A percentile compares a stretch with the other conserved stretches of the same genome.
phyloP scores from a whole-genome alignment of 2,888 invertebrate species.

The Dendrolimus pini region DNA sequence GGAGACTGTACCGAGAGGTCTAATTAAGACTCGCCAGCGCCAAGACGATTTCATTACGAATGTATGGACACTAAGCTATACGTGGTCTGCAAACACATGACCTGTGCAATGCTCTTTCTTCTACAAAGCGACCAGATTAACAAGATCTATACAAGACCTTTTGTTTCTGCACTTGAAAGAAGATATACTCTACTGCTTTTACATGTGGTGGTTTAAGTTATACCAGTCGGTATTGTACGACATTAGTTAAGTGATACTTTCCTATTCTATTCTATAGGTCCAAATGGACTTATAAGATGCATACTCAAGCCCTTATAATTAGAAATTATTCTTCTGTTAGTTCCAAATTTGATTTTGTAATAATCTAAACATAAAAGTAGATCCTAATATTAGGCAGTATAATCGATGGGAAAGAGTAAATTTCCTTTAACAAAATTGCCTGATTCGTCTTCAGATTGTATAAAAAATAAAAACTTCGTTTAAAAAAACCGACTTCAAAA shows the following conservation, averaged over 20 bases:
- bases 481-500: too few species aligned
- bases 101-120: constrained; percentile 61
- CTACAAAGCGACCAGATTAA: constrained; percentile 34
- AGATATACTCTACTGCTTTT: constrained; percentile 19
- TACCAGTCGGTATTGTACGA: constrained; percentile 42
- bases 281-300: too few species aligned
- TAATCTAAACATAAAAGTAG: too few species aligned
- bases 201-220: constrained; percentile 36
- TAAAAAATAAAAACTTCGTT: too few species aligned
- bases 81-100: constrained; percentile 59
- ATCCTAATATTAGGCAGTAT: too few species aligned
- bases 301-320: too few species aligned
- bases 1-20: constrained; percentile 21
- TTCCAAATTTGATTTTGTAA: too few species aligned
- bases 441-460: too few species aligned
- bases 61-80: constrained; percentile 48
- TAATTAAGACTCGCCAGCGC: constrained; percentile 46
- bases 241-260: constrained; percentile 20
- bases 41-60: constrained; percentile 61
- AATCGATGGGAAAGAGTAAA: too few species aligned
- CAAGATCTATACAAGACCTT: constrained; percentile 35
- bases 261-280: too few species aligned
- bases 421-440: too few species aligned
- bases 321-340: too few species aligned
- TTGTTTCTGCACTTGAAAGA: constrained; percentile 25